Percentiles rank a stretch among this genome's conserved stretches.
These are phyloP conservation scores for Pantelozetes paolii DNA, from an alignment of 2,888 invertebrate species.

Conservation along the genomic window DNA sequence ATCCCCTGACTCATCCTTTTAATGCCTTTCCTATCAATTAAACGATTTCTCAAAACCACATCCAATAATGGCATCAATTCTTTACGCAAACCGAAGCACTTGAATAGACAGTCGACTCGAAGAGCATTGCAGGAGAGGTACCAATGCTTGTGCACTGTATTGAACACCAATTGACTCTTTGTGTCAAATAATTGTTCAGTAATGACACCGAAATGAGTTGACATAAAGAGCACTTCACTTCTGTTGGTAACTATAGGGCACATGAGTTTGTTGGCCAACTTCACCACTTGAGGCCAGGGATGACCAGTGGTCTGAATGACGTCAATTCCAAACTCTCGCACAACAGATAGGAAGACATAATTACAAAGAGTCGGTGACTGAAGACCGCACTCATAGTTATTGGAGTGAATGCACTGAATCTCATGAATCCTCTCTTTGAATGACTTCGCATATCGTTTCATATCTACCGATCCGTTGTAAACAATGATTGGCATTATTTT, in stretches of 20 bases:
- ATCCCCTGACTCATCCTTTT: background rate
- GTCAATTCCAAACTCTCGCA: background rate
- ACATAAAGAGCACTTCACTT: background rate
- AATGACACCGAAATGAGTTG: background rate
- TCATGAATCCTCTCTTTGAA: background rate
- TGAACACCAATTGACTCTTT: background rate
- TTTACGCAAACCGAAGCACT: background rate
- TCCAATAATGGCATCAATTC: background rate
- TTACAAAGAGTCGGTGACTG: constrained; percentile 11
- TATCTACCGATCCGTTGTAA: background rate
- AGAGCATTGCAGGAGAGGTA: background rate
- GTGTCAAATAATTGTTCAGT: background rate
- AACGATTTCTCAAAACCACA: background rate
- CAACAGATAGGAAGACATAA: background rate
- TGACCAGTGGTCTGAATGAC: constrained; percentile 5
- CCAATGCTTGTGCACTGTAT: background rate
- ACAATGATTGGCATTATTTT: background rate
- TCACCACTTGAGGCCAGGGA: background rate
- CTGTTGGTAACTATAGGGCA: background rate
- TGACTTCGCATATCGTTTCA: background rate
- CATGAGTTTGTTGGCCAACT: background rate
- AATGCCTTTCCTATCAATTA: background rate
- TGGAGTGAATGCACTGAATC: background rate
- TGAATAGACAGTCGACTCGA: background rate
- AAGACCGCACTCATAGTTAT: background rate